These are phyloP conservation scores for Nyctibius grandis DNA, from an alignment of 2,797 vertebrate genomes.

Conservation along the genomic window DNA sequence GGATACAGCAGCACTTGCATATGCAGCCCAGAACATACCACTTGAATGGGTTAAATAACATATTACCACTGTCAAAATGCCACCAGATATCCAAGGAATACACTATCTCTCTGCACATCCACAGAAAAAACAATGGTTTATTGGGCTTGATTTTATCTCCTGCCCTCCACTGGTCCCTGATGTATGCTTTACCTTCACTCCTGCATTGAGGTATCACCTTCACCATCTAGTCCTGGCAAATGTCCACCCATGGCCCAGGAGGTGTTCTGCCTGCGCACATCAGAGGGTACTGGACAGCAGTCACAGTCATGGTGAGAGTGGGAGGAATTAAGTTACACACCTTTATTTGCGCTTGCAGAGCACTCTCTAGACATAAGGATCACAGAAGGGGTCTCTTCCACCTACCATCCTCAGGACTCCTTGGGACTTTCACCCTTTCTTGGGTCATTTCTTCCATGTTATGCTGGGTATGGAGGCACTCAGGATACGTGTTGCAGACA, in stretches of 20 bases:
- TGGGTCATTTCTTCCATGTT: neutral
- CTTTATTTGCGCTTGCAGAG: neutral
- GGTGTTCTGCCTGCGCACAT: neutral
- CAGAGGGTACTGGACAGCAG: neutral
- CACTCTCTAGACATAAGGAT: neutral
- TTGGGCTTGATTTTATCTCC: neutral
- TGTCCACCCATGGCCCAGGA: fast-evolving
- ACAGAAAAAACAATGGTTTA: neutral
- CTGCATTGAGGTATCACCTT: neutral
- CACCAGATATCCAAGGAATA: neutral
- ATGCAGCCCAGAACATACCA: neutral
- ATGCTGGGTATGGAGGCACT: neutral
- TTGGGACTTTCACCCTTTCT: neutral
- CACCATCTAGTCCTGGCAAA: neutral
- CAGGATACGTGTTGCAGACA: neutral
- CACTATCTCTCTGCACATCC: neutral
- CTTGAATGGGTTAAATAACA: neutral
- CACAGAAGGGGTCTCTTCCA: neutral
- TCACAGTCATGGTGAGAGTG: neutral
- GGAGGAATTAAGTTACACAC: neutral
- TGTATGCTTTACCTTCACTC: neutral
- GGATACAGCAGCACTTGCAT: neutral
- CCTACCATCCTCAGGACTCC: neutral
- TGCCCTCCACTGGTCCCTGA: fast-evolving
- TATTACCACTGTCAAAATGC: neutral